Evolutionary conservation across 2,797 vertebrate genomes (phyloP).

Genomic region (Pygocentrus nattereri): DNA sequence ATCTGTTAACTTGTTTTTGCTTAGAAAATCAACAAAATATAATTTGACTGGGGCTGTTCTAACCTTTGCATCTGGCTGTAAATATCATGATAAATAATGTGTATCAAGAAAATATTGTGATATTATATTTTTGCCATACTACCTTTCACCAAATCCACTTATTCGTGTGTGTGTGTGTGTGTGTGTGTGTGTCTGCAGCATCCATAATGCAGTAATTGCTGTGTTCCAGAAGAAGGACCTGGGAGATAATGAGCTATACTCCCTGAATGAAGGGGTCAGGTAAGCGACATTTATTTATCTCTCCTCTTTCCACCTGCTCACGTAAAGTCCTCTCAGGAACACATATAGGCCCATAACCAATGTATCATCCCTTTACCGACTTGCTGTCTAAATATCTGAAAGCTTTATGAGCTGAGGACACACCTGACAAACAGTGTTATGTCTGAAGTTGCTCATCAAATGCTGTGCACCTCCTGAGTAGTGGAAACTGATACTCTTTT

Average conservation of each 20-base stretch:
- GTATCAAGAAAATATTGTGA: too few relatives aligned
- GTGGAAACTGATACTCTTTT: constrained; percentile 31
- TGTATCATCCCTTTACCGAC: not conserved
- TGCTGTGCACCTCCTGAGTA: not conserved
- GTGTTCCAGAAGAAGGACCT: constrained; percentile 95
- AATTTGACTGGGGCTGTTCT: too few relatives aligned
- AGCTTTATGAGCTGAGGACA: not conserved
- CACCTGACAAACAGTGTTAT: not conserved
- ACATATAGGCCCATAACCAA: not conserved
- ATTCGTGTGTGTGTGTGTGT: constrained; percentile 1
- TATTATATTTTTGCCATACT: too few relatives aligned
- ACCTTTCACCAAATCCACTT: too few relatives aligned
- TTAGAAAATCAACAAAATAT: too few relatives aligned
- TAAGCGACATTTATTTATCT: constrained; percentile 67
- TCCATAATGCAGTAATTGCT: constrained; percentile 93
- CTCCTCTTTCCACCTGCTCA: not conserved
- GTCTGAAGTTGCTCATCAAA: constrained; percentile 5
- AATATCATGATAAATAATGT: too few relatives aligned
- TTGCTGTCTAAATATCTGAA: not conserved
- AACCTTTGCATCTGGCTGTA: too few relatives aligned
- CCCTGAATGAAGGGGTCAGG: constrained; percentile 96
- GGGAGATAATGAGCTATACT: constrained; percentile 92
- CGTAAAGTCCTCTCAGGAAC: too few relatives aligned
- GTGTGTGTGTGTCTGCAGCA: constrained; percentile 76
- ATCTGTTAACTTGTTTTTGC: too few relatives aligned